Evolutionary conservation across 2,113 vertebrate genomes (phyloP), one percentile per base, ranked within the genome.

Genomic region (Seriola quinqueradiata): DNA sequence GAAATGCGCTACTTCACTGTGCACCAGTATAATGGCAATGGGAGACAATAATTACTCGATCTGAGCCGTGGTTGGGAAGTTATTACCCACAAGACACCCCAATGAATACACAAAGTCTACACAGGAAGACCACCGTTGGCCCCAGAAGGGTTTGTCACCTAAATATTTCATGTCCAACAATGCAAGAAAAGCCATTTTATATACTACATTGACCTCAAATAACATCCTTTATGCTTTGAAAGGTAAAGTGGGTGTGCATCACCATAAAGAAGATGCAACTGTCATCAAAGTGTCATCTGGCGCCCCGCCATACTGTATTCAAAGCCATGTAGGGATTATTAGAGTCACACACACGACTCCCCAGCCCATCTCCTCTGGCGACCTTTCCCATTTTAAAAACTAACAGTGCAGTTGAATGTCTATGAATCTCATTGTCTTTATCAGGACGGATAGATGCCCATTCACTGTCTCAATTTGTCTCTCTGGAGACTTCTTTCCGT

Each of bases 391-490:
- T 81, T 90, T 34, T 28, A 54, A 87, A 81, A 90, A 69, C 67
- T 73, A 79, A 83, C 70, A 75, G 28, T 77, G 79, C 17, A 0
- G 12, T 40, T 66, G 50, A 60, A 63, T 85, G 82, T 74, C 75
- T 52, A 88, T 85, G 75, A 87, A 90, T 86, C 71, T 89, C 84
- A 85, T 88, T 88, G 82, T 88, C 77, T 87, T 88, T 70, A 89
- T 85, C 82, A 78, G 58, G 57, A 87, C 8, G 36, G 79, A 87
- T 73, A 77, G 85, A 88, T 77, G 77, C 64, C 76, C 57, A 42
- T 79, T 79, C 52, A 59, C 55, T 36, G 59, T 80, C 77, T 75
- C 80, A 38, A 68, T 85, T 70, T 77, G 81, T 81, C 83, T 67
- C 80, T 78, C 4, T 21, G 63, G 81, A 82, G 40, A 28, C 79